Evolutionary conservation across 1,140 invertebrate species (phyloP).

Genomic region (Procambarus virginalis): DNA sequence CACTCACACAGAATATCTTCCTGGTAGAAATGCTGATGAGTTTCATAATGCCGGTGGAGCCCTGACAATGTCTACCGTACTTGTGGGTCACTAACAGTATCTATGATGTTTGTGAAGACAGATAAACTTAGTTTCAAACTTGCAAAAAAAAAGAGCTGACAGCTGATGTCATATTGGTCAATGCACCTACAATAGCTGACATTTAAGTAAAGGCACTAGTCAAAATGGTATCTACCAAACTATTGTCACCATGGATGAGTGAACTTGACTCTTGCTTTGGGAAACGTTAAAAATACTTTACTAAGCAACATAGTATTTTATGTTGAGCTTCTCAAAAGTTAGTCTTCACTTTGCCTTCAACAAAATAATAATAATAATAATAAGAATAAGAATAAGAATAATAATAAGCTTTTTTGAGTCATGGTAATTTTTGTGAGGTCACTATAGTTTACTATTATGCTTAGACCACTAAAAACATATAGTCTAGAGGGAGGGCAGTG

Average conservation of each 20-base stretch:
- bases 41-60: background rate
- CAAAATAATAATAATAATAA: background rate
- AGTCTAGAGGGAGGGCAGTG: background rate
- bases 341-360: conserved; percentile 8
- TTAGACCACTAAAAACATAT: background rate
- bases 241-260: background rate
- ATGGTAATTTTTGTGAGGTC: background rate
- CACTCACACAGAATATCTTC: background rate
- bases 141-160: background rate
- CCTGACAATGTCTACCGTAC: no score
- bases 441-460: background rate
- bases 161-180: background rate
- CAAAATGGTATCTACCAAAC: background rate
- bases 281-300: conserved; percentile 2
- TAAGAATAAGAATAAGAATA: no score
- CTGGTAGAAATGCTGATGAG: background rate
- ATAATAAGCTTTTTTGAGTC: background rate
- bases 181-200: background rate
- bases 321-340: conserved; percentile 3
- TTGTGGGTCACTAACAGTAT: background rate
- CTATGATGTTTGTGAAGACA: background rate
- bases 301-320: background rate
- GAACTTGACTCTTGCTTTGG: background rate
- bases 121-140: background rate
- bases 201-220: background rate